Evolutionary conservation across 2,888 invertebrate species (phyloP).

Genomic region (Marasmarcha lunaedactyla): DNA sequence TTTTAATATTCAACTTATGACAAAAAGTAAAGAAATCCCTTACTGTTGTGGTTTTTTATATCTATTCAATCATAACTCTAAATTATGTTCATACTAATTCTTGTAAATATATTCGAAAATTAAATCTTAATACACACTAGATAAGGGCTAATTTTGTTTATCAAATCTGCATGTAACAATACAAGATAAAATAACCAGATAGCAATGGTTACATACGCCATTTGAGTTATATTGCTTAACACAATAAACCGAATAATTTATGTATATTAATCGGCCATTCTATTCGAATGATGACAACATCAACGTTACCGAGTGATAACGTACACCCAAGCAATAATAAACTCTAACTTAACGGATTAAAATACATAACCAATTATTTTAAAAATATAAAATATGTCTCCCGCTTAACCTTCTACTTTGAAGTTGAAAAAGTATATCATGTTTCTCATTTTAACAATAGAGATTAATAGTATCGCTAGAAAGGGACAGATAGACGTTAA

Average conservation of each 20-base stretch:
- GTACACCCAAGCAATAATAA: slow-evolving; percentile 14
- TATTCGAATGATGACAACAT: slow-evolving; percentile 28
- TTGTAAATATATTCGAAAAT: no score
- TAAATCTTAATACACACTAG: no score
- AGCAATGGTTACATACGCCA: no score
- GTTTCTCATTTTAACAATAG: slow-evolving; percentile 30
- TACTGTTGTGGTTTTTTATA: no score
- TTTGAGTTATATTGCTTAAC: no score
- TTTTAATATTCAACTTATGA: no score
- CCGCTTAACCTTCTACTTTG: slow-evolving; percentile 27
- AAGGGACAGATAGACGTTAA: slow-evolving; percentile 31
- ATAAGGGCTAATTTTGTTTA: no score
- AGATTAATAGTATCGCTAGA: slow-evolving; percentile 22
- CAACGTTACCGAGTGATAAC: slow-evolving; percentile 4
- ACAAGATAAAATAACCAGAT: no score
- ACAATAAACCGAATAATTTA: slow-evolving; percentile 23
- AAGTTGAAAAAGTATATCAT: slow-evolving; percentile 26
- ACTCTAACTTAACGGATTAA: slow-evolving; percentile 23
- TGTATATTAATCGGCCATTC: slow-evolving; percentile 34
- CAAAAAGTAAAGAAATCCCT: no score
- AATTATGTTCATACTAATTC: no score
- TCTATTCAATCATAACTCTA: no score
- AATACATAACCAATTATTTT: slow-evolving; percentile 19
- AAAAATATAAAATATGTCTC: slow-evolving; percentile 35
- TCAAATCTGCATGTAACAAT: no score